Evolutionary conservation across 2,113 vertebrate genomes (phyloP).

Genomic region (Cavia porcellus): DNA sequence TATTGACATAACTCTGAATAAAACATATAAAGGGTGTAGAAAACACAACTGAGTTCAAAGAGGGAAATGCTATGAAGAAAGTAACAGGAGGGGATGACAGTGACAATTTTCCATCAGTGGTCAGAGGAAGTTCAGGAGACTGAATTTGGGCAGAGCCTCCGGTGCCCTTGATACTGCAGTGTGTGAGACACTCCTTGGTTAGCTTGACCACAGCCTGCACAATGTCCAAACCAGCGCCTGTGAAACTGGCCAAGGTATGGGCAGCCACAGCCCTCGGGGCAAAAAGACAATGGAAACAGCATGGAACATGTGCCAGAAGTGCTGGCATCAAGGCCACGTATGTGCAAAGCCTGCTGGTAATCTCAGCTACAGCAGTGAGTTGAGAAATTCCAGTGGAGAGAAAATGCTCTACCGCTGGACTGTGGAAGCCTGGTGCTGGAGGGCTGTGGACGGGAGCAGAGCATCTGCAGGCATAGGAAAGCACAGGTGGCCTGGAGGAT

Average conservation of each 20-base stretch:
- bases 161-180: neutral
- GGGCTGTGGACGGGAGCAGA: neutral
- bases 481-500: neutral
- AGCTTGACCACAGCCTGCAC: neutral
- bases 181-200: neutral
- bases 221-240: no score
- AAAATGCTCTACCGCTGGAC: neutral
- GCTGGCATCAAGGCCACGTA: accelerated
- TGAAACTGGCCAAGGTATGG: neutral
- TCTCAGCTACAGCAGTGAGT: neutral
- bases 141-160: neutral
- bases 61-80: neutral
- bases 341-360: neutral
- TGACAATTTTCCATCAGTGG: neutral
- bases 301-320: accelerated
- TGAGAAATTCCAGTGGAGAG: neutral
- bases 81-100: neutral
- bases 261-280: neutral
- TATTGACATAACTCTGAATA: neutral
- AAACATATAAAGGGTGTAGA: neutral
- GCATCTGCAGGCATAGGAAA: neutral
- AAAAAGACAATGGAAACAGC: neutral
- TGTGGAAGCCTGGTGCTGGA: neutral
- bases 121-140: neutral
- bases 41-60: neutral